Evolutionary conservation across 2,113 vertebrate species (phyloP), one percentile per base, ranked within the genome.

Genomic region (Atrichornis clamosus): DNA sequence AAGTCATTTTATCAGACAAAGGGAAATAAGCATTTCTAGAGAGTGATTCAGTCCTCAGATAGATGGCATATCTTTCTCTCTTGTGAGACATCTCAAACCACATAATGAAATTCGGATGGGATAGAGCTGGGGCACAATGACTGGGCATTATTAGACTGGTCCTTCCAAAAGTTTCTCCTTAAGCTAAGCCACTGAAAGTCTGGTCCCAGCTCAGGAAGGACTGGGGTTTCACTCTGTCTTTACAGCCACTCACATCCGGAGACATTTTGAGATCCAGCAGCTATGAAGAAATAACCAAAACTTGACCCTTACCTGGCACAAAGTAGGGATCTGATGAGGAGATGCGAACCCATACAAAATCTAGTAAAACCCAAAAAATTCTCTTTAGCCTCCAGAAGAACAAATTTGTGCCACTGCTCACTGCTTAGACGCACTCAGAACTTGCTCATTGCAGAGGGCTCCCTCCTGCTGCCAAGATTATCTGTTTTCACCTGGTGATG

Each of bases 1-100:
- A 75, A 87, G 62, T n/a, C 18, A 52, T 89, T 89, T 91, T 79
- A 84, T 47, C 67, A 79, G 56, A 67, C 47, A 55, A 87, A 63
- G 56, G 35, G 77, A 87, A 74, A 53, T 22, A 87, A 56, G 21
- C 11, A 6, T 68, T 92, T 89, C 50, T 20, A 52, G 77, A 58
- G 35, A 67, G 24, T 75, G 75, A 64, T 84, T 87, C 73, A 78
- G 52, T 22, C 77, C n/a, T 89, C 35, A 55, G 33, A 39, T 14
- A 77, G 46, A 50, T 30, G 11, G 22, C 1, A 0, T 30, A 42
- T 70, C 81, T 67, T 76, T 47, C 22, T 63, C 55, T 74, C 27
- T 41, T 7, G 10, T 32, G 62, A 78, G 33, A 49, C 42, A 82
- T 33, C 73, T 84, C 30, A 55, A 62, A 59, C 17, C 39, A 78